Base-by-base conservation (phyloP, 2,888 invertebrate genomes). In the Drosophila cyrtoloma region DNA sequence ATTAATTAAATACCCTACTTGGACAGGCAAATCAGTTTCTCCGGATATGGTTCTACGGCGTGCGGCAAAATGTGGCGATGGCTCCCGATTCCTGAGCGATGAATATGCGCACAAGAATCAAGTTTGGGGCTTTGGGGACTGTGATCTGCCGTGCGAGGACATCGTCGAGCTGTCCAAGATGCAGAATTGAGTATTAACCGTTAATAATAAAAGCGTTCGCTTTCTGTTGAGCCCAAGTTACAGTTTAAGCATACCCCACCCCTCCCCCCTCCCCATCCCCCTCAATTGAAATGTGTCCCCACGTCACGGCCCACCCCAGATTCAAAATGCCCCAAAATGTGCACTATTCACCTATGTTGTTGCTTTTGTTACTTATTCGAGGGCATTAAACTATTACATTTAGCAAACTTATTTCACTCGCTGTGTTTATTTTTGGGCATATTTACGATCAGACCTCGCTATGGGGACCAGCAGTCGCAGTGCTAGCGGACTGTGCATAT, bases 61-160 rank as follows among this genome's bases (percentile, higher is more conserved):
- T 26, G 95, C 95, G 3, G 90, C 93, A 28, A 94, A 95, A 81
- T 94, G 94, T 52, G 96, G 96, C 1, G 96, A 96, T 82, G 96
- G 96, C 0, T 94, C 94, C 50, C 94, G 94, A 69, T 92, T 92
- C 56, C 82, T 93, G 0, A 91, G 84, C 74, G 92, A 93, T 75
- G 93, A 93, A 30, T 88, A 82, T 50, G 92, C 92, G 9, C 93
- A 93, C 68, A 90, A 91, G 62, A 89, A 93, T 72, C 91, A 92
- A 68, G 93, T 95, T 5, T 96, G 96, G 96, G 96, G 95, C n/a
- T 95, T 94, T 83, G 96, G 95, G 0, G 96, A 96, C 88, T 82
- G 84, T 1, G 95, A 96, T 83, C 94, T 95, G 50, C 93, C 94
- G 3, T 77, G 91, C 22, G 95, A 95, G 71, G 95, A 96, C 89